phyloP scores from a whole-genome alignment of 2,888 invertebrate species.

The Euphydryas editha region DNA sequence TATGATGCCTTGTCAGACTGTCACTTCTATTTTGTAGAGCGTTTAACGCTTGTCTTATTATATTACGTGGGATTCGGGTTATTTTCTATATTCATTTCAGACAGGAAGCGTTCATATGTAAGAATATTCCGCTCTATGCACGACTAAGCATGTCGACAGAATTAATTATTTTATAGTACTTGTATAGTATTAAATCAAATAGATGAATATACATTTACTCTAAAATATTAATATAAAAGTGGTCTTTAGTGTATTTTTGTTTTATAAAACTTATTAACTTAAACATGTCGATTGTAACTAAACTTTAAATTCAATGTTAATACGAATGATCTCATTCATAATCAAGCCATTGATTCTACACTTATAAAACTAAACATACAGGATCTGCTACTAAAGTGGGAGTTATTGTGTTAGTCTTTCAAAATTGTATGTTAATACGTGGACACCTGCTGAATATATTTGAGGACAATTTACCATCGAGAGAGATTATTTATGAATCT shows the following conservation, averaged over 20 bases:
- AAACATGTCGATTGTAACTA: constrained; percentile 30
- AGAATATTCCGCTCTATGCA: constrained; percentile 31
- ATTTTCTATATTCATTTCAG: constrained; percentile 33
- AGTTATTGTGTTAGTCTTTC: constrained; percentile 69
- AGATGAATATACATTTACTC: background rate
- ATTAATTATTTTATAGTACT: constrained; percentile 27
- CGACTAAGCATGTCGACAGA: constrained; percentile 30
- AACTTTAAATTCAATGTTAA: constrained; percentile 41
- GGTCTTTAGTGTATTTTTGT: background rate
- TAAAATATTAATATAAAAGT: background rate
- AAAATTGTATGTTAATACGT: constrained; percentile 82
- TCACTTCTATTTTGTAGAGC: constrained; percentile 33
- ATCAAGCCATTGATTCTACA: constrained; percentile 37
- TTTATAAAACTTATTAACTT: constrained; percentile 7
- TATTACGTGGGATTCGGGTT: constrained; percentile 29
- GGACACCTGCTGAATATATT: constrained; percentile 83
- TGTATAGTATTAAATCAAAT: background rate
- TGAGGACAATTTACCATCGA: constrained; percentile 46
- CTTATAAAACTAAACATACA: constrained; percentile 63
- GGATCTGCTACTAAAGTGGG: constrained; percentile 65
- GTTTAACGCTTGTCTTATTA: constrained; percentile 37
- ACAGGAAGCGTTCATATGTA: constrained; percentile 34
- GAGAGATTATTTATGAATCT: background rate
- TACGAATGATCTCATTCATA: constrained; percentile 43
- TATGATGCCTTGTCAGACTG: constrained; percentile 32